Conservation (phyloP, 2,888 invertebrate species). For the Melinaea menophilus region DNA sequence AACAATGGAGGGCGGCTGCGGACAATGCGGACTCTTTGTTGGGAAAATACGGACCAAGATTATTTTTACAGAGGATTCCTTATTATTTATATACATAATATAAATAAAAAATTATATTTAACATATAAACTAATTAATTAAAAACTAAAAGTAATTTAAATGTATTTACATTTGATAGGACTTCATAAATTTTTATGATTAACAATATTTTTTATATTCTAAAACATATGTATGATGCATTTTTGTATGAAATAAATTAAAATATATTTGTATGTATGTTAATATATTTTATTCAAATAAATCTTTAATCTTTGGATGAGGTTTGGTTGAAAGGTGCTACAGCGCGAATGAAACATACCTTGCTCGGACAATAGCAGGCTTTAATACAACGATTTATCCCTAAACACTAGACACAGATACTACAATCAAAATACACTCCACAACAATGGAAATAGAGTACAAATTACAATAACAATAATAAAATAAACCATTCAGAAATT, state of each 20-base stretch:
- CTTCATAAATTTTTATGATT: too few relatives aligned
- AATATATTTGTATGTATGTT: too few relatives aligned
- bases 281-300: background rate
- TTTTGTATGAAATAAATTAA: too few relatives aligned
- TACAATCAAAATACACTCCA: conserved; percentile 30
- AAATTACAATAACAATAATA: conserved; percentile 11
- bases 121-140: too few relatives aligned
- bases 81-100: too few relatives aligned
- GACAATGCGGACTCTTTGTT: conserved; percentile 68
- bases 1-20: conserved; percentile 60
- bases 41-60: conserved; percentile 46
- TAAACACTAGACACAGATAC: conserved; percentile 39
- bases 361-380: conserved; percentile 57
- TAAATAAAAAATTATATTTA: too few relatives aligned
- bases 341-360: conserved; percentile 66
- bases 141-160: too few relatives aligned
- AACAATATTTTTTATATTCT: too few relatives aligned
- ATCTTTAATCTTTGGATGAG: conserved; percentile 32
- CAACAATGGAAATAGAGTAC: conserved; percentile 14
- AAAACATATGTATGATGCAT: too few relatives aligned
- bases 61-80: conserved; percentile 19
- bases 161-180: too few relatives aligned
- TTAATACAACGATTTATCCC: conserved; percentile 64
- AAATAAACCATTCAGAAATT: conserved; percentile 9
- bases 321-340: conserved; percentile 53